Evolutionary conservation across 2,888 invertebrate species (phyloP), one percentile per base, ranked within the genome.

Genomic region (Argyresthia albistria): DNA sequence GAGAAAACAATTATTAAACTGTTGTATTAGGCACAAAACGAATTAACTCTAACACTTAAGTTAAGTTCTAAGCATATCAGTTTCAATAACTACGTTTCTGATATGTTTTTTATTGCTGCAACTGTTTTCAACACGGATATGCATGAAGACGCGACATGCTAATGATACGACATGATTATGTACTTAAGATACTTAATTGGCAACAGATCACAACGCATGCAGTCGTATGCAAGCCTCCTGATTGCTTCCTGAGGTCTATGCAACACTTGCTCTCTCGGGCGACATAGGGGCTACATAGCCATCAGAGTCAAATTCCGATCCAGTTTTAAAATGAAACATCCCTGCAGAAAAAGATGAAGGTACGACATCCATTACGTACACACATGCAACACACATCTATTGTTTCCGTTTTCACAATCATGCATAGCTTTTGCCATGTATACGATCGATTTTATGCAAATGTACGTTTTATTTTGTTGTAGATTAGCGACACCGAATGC

Each of bases 311-410:
- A 81, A 68, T 86, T 87, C 84, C 83, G 50, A 73, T 76, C 70
- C 25, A 25, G 75, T 80, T 74, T 84, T 82, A 83, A 79, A 64
- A 66, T 73, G 76, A 81, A 82, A 80, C 80, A 81, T 81, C 83
- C 72, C 69, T 75, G 73, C 76, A 73, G 63, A 64, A 74, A 50
- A 77, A 82, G 82, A 84, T 82, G 81, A 81, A 77, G 25, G 80
- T 82, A 86, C 86, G 87, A 86, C 84, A 84, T 78, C 66, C 73
- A 71, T 66, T 72, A 80, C 77, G 69, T 71, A 86, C 81, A 86
- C 84, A 84, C 84, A 86, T 84, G 83, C 84, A 84, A 86, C 86
- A 87, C 87, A 84, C 82, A 80, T 78, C 82, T 84, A 83, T 74
- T 67, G 73, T 63, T 70, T 73, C 69, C 70, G 71, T 67, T 74